Conservation (phyloP, 2,888 invertebrate genomes). For the Branchipolynoe longqiensis region DNA sequence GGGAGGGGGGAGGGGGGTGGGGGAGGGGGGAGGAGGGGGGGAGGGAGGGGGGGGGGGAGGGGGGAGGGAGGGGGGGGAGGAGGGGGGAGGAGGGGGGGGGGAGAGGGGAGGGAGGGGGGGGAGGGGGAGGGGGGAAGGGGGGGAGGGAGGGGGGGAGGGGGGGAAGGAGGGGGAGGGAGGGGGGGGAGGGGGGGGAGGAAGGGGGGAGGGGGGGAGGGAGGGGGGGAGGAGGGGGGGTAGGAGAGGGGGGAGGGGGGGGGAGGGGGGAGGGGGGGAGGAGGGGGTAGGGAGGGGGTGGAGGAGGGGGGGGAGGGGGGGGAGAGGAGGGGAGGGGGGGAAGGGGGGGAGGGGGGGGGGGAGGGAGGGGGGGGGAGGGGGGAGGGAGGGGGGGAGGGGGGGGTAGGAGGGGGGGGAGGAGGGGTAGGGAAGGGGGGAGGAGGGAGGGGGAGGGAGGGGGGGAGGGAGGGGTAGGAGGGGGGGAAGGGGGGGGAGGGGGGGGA, state of each 20-base stretch:
- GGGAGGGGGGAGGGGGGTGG: constrained; percentile 33
- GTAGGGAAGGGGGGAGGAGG: too few species aligned
- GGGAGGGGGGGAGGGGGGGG: not conserved
- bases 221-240: not conserved
- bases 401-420: too few species aligned
- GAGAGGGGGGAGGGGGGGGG: constrained; percentile 1
- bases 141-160: constrained; percentile 5
- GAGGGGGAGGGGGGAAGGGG: not conserved
- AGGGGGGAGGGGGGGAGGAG: not conserved
- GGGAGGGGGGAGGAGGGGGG: not conserved
- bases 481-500: too few species aligned
- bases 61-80: constrained; percentile 5
- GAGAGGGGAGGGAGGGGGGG: not conserved
- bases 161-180: not conserved
- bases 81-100: constrained; percentile 31
- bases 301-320: too few species aligned
- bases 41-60: not conserved
- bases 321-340: too few species aligned
- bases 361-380: constrained; percentile 23
- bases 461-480: too few species aligned
- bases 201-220: not conserved
- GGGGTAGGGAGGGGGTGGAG: too few species aligned
- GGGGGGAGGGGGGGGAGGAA: constrained; percentile 16
- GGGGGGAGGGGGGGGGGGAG: constrained; percentile 22
- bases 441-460: too few species aligned